Conservation (phyloP, 2,113 vertebrate genomes). For the Crotalus viridis region DNA sequence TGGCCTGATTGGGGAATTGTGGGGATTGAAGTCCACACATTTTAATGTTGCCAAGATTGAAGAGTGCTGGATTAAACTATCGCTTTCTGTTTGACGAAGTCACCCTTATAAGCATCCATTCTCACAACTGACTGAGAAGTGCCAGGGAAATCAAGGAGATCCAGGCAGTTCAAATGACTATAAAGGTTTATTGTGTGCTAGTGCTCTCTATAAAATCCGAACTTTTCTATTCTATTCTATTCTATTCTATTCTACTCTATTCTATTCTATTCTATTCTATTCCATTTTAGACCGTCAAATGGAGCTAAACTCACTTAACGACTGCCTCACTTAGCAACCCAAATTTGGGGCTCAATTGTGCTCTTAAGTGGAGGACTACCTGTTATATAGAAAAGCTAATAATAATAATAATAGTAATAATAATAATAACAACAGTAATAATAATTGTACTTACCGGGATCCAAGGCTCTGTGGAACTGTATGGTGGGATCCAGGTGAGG, state of each 20-base stretch:
- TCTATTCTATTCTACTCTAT: no score
- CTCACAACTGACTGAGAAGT: not conserved
- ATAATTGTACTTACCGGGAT: constrained; percentile 81
- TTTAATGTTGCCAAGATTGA: not conserved
- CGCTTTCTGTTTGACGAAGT: no score
- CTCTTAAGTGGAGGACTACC: not conserved
- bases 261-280: no score
- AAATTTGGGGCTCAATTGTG: not conserved
- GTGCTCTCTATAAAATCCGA: not conserved
- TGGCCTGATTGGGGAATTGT: not conserved
- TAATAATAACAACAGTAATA: no score
- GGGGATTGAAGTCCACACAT: not conserved
- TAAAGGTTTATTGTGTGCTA: not conserved
- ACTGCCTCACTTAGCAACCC: not conserved
- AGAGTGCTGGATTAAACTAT: not conserved
- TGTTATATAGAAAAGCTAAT: not conserved
- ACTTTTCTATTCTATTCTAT: no score
- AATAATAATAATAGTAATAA: no score
- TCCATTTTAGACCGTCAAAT: not conserved
- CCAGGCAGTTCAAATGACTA: not conserved
- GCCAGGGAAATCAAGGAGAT: not conserved
- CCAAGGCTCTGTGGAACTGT: constrained; percentile 88
- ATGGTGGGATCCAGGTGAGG: constrained; percentile 87
- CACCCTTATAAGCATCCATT: not conserved
- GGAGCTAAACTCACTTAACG: not conserved